These are phyloP conservation scores for Subacronicta megacephala DNA, from an alignment of 2,888 invertebrate genomes.

Conservation along the genomic window DNA sequence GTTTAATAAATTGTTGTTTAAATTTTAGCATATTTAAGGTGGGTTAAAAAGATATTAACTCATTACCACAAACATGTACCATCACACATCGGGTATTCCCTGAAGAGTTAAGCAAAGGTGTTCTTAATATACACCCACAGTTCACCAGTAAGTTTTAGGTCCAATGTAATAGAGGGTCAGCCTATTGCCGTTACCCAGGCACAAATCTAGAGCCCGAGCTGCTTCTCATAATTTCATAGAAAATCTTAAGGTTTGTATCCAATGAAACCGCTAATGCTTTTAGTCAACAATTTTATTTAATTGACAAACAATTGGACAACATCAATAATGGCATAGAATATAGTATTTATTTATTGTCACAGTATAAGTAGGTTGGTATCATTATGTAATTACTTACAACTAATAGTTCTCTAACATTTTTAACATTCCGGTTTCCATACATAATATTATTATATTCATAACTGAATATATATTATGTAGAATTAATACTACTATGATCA, in stretches of 20 bases:
- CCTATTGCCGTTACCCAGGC: too few species aligned
- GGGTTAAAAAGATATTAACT: too few species aligned
- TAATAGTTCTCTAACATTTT: slow-evolving; percentile 49
- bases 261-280: slow-evolving; percentile 30
- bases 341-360: slow-evolving; percentile 79
- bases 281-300: slow-evolving; percentile 78
- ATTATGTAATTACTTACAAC: slow-evolving; percentile 47
- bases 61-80: too few species aligned
- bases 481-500: slow-evolving; percentile 11
- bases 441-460: slow-evolving; percentile 1
- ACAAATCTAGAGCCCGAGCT: too few species aligned
- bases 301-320: slow-evolving; percentile 77
- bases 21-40: neutral
- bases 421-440: slow-evolving; percentile 48
- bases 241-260: neutral
- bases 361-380: slow-evolving; percentile 47
- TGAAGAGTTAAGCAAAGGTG: too few species aligned
- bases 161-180: too few species aligned
- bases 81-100: too few species aligned
- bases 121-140: too few species aligned
- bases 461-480: slow-evolving; percentile 6
- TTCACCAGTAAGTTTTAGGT: too few species aligned
- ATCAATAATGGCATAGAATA: slow-evolving; percentile 63
- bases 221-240: too few species aligned
- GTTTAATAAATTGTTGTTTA: slow-evolving; percentile 7